Evolutionary conservation across 2,797 vertebrate genomes (phyloP).

Genomic region (Tiaroga cobitis): DNA sequence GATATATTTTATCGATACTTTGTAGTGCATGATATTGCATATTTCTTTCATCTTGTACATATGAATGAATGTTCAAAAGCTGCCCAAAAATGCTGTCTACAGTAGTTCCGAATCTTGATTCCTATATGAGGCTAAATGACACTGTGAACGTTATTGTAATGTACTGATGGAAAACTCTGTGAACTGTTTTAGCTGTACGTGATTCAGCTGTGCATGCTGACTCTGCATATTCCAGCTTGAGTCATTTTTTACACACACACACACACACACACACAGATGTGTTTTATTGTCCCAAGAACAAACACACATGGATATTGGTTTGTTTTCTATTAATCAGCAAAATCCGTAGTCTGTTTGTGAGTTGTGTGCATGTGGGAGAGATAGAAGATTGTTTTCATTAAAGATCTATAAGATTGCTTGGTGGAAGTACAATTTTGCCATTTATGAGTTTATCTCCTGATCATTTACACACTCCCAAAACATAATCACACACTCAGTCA

Average conservation of each 20-base stretch:
- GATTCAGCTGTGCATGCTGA: constrained; percentile 19
- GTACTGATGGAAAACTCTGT: background rate
- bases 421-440: background rate
- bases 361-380: background rate
- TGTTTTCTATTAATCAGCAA: constrained; percentile 43
- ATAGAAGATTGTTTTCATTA: constrained; percentile 41
- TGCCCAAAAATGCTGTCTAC: background rate
- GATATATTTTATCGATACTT: background rate
- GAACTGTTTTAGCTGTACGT: constrained; percentile 24
- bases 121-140: background rate
- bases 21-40: background rate
- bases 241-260: constrained; percentile 11
- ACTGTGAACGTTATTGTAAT: background rate
- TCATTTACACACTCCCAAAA: constrained; percentile 13
- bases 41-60: background rate
- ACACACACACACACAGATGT: constrained; percentile 2
- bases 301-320: constrained; percentile 36
- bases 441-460: constrained; percentile 28
- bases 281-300: constrained; percentile 22
- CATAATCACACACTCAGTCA: background rate
- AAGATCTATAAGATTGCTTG: constrained; percentile 19
- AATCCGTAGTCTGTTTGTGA: constrained; percentile 25
- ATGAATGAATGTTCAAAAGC: background rate
- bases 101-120: background rate
- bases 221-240: constrained; percentile 20